Conservation (phyloP, 2,797 vertebrate species). For the Eospalax fontanierii region DNA sequence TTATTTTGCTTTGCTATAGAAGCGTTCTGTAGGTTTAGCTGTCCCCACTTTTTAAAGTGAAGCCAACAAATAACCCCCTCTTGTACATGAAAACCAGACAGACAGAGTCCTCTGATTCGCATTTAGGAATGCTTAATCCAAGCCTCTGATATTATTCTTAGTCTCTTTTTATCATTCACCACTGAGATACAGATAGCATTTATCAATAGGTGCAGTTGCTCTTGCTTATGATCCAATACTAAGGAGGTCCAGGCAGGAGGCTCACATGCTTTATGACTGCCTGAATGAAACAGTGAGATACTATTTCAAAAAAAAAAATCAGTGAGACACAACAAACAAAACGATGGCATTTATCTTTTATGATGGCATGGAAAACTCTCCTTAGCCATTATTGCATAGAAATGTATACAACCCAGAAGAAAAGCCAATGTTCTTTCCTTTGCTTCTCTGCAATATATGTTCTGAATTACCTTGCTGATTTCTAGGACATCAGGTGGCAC, state of each 20-base stretch:
- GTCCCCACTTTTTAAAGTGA: neutral
- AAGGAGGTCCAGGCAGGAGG: neutral
- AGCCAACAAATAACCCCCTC: neutral
- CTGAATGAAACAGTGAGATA: neutral
- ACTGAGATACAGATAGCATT: neutral
- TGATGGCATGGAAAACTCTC: neutral
- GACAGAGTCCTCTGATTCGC: neutral
- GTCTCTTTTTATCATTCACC: neutral
- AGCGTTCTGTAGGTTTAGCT: neutral
- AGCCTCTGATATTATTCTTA: neutral
- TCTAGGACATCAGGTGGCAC: neutral
- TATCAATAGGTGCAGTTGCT: neutral
- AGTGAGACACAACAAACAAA: no score
- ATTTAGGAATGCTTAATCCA: neutral
- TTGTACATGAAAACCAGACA: neutral
- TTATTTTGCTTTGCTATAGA: neutral
- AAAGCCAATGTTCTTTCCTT: neutral
- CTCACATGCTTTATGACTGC: neutral
- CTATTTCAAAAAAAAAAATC: neutral
- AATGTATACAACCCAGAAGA: neutral
- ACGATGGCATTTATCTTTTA: neutral
- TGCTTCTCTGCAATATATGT: neutral
- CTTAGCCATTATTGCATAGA: neutral
- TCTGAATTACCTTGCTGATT: neutral
- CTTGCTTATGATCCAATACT: neutral